Evolutionary conservation across 2,888 invertebrate species (phyloP), one percentile per base, ranked within the genome.

Genomic region (Campoplex nolae): DNA sequence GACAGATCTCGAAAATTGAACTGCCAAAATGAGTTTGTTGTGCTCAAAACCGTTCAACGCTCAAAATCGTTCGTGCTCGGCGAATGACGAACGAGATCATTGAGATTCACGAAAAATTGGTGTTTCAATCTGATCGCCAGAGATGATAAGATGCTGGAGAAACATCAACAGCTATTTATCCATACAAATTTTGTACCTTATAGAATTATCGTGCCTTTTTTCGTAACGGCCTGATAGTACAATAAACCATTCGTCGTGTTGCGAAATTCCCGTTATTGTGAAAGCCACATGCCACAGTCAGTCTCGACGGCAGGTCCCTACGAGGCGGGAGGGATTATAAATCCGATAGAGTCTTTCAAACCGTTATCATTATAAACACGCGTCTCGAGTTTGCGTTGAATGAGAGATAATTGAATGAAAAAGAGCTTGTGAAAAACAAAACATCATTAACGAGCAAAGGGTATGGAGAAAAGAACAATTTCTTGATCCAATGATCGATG

Each of bases 171-270:
- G 18, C 35, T 18, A 38, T 67, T 67, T 38, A 2, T 7, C 35
- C 35, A 42, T 67, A 9, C 38, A 67, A 38, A 38, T 67, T 38
- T 67, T 42, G 67, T 67, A 67, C 67, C 67, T 67, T 42, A 38
- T 18, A 35, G 38, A 38, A 38, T 35, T 74, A 38, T 74, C 56
- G 74, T 74, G 74, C 56, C 74, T 56, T 23, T 23, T 23, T 7
- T 6, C 56, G 38, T 74, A 58, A 74, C 23, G 38, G 23, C 74
- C 58, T 74, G 38, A 74, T 42, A 68, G 23, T 67, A 58, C 65
- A 56, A 68, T 28, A 48, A 28, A 65, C 18, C 42, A 9, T 8
- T 18, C 54, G 56, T 70, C 62, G 62, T 62, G 62, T 70, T 35
- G 54, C 67, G 38, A 67, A 42, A 9, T n/a, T 67, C n/a, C 67